Evolutionary conservation across 2,797 vertebrate genomes (phyloP).

Genomic region (Syngnathus acus): DNA sequence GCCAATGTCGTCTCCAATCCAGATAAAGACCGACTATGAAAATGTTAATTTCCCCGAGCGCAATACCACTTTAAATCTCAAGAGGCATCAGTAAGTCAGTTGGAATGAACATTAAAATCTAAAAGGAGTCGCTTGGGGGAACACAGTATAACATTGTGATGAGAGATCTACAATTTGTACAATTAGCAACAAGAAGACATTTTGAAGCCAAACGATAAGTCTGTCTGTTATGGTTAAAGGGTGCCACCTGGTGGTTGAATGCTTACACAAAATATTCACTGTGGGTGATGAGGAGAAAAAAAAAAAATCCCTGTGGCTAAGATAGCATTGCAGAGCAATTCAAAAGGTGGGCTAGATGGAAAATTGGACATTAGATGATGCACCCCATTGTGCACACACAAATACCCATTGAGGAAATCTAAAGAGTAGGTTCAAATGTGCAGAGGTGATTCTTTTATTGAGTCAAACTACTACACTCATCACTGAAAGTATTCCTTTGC

Average conservation of each 20-base stretch:
- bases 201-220: too few relatives aligned
- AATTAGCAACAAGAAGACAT: too few relatives aligned
- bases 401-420: too few relatives aligned
- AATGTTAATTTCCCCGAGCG: too few relatives aligned
- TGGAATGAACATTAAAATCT: too few relatives aligned
- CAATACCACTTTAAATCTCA: too few relatives aligned
- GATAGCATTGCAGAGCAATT: constrained; percentile 42
- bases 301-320: constrained; percentile 20
- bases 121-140: too few relatives aligned
- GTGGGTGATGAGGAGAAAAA: neutral
- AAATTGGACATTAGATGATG: constrained; percentile 56
- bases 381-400: constrained; percentile 33
- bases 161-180: too few relatives aligned
- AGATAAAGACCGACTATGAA: too few relatives aligned
- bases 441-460: constrained; percentile 2
- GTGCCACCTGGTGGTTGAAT: neutral
- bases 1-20: too few relatives aligned
- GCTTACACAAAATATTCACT: neutral
- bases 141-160: too few relatives aligned
- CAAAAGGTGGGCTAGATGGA: constrained; percentile 45
- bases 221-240: neutral
- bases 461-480: neutral
- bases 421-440: neutral
- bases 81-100: too few relatives aligned
- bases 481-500: neutral